Base-by-base conservation (phyloP, 2,113 vertebrate species). In the Zosterops borbonicus region DNA sequence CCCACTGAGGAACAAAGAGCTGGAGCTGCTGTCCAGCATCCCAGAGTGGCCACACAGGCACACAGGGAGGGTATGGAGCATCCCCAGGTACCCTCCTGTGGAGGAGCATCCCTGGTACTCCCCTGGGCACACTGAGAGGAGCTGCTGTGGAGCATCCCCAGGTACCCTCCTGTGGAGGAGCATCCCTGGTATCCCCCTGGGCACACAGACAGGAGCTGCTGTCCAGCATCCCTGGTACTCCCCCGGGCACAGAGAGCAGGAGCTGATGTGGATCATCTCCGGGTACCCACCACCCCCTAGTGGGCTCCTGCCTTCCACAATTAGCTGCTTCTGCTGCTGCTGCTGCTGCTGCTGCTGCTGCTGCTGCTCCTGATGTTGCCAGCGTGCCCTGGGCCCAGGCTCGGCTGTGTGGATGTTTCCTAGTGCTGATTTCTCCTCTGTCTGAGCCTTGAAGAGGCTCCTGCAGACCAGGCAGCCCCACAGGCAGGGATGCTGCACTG, bases 231-330 rank as follows among this genome's bases (percentile, higher is more conserved):
- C 52, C 28, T 3, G 9, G 28, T 9, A 21, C 35, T 21, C 11
- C 6, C 11, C 33, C 6, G 27, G 56, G 42, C 56, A 50, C 75
- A 33, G 17, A 13, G 83, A 59, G 44, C n/a, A 21, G 63, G 27
- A 69, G 21, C 31, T 63, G 67, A 79, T 33, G 37, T 6, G 28
- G 13, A 91, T 59, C 76, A 81, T 91, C 90, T 73, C 85, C 59
- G 9, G 87, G 92, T 91, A 83, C 89, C 91, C 95, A 85, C 55
- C 75, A 95, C 95, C 96, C 68, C 73, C 95, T 91, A 95, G 91
- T 37, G 87, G 96, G 79, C 70, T 89, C 56, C 83, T 19, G 42
- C 37, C 8, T 22, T 22, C 88, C 79, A 28, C 14, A 14, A 83
- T 27, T 6, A 44, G 53, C 59, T 41, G 84, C 46, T 52, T 37